Evolutionary conservation across 2,888 invertebrate genomes (phyloP).

Genomic region (Galeopsomyia nigrocyanea): DNA sequence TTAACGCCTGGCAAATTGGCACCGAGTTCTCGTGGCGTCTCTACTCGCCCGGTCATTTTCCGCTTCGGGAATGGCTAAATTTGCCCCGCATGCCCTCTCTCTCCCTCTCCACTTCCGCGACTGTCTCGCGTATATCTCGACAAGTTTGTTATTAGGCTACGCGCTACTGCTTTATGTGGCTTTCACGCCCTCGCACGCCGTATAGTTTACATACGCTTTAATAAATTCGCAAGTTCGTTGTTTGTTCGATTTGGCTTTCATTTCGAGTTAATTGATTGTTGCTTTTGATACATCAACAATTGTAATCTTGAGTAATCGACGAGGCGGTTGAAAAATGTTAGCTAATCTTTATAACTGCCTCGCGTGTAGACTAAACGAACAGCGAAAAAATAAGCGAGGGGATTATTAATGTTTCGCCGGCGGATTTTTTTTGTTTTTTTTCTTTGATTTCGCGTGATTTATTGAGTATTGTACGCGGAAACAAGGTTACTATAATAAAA

Average conservation of each 20-base stretch:
- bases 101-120: conserved; percentile 1
- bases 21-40: conserved; percentile 50
- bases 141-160: conserved; percentile 43
- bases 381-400: background rate
- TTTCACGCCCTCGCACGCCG: background rate
- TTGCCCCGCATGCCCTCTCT: conserved; percentile 45
- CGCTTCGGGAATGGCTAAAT: conserved; percentile 52
- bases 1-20: conserved; percentile 62
- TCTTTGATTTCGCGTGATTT: conserved; percentile 30
- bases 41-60: conserved; percentile 57
- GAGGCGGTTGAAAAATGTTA: no score
- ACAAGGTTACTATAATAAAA: conserved; percentile 5
- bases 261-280: no score
- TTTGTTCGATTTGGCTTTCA: no score
- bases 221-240: no score
- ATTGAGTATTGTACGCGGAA: conserved; percentile 1
- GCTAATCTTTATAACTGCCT: conserved; percentile 21
- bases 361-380: conserved; percentile 40
- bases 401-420: conserved; percentile 21
- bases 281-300: no score
- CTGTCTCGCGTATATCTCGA: conserved; percentile 11
- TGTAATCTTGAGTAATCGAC: no score
- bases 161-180: conserved; percentile 15
- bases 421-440: conserved; percentile 11
- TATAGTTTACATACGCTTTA: no score